phyloP scores from a whole-genome alignment of 1,140 invertebrate genomes.

The Trichoplusia ni region DNA sequence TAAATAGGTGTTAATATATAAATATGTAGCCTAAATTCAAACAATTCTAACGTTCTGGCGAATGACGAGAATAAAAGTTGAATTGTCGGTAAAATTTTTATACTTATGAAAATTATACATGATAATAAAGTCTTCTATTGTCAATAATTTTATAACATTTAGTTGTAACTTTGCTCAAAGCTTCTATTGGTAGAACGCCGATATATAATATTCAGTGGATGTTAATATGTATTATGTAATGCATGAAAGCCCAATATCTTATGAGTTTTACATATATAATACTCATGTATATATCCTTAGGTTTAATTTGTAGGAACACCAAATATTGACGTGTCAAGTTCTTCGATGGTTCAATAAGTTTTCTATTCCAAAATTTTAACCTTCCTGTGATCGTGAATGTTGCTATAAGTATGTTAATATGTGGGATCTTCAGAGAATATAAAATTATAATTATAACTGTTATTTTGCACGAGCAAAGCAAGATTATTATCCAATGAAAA shows the following conservation, averaged over 20 bases:
- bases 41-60: conserved; percentile 57
- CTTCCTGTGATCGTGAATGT: conserved; percentile 79
- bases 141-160: conserved; percentile 49
- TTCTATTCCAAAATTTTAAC: conserved; percentile 79
- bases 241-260: conserved; percentile 37
- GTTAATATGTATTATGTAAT: conserved; percentile 29
- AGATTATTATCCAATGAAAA: conserved; percentile 76
- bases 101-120: conserved; percentile 54
- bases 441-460: conserved; percentile 70
- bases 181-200: conserved; percentile 49
- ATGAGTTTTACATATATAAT: conserved; percentile 56
- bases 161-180: conserved; percentile 63
- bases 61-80: conserved; percentile 45
- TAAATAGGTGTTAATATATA: conserved; percentile 60
- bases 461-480: conserved; percentile 79
- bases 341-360: conserved; percentile 70
- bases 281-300: conserved; percentile 70
- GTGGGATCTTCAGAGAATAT: conserved; percentile 69
- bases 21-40: conserved; percentile 61
- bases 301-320: conserved; percentile 76
- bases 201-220: conserved; percentile 39
- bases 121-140: conserved; percentile 49
- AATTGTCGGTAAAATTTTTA: conserved; percentile 66
- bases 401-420: conserved; percentile 76
- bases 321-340: conserved; percentile 64